Evolutionary conservation across 2,113 vertebrate genomes (phyloP).

Genomic region (Tachysurus fulvidraco): DNA sequence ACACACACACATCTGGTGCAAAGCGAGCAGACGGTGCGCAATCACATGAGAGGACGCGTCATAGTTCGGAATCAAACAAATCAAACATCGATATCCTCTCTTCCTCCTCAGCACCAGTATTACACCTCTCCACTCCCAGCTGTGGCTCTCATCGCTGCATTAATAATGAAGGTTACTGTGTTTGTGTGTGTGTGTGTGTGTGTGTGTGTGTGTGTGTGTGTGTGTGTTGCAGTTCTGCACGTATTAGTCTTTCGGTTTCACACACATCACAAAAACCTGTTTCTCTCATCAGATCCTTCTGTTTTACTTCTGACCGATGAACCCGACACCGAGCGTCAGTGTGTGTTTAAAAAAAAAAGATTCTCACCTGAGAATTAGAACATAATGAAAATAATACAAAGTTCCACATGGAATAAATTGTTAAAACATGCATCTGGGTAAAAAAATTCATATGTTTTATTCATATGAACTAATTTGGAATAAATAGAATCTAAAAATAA

Average conservation of each 20-base stretch:
- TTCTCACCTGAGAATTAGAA: neutral
- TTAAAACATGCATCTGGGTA: neutral
- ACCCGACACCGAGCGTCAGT: neutral
- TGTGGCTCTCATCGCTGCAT: slow-evolving; percentile 47
- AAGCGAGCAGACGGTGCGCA: slow-evolving; percentile 27
- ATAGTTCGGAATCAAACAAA: slow-evolving; percentile 34
- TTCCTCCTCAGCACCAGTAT: slow-evolving; percentile 20
- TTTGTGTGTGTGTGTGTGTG: neutral
- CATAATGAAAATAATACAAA: neutral
- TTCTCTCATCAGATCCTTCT: slow-evolving; percentile 26
- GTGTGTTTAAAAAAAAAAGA: neutral
- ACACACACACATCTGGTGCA: slow-evolving; percentile 43
- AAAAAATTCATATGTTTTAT: neutral
- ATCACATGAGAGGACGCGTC: slow-evolving; percentile 43
- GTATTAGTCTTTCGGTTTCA: neutral
- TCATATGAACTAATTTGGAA: no score
- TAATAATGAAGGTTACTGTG: slow-evolving; percentile 18
- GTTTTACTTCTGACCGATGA: slow-evolving; percentile 7
- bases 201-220: neutral
- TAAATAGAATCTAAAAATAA: no score
- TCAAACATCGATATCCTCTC: slow-evolving; percentile 25
- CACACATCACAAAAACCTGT: neutral
- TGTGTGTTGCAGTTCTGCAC: neutral
- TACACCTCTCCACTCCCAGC: slow-evolving; percentile 41
- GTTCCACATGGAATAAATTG: neutral